phyloP scores from a whole-genome alignment of 2,888 invertebrate genomes.

The Apodemia zela region DNA sequence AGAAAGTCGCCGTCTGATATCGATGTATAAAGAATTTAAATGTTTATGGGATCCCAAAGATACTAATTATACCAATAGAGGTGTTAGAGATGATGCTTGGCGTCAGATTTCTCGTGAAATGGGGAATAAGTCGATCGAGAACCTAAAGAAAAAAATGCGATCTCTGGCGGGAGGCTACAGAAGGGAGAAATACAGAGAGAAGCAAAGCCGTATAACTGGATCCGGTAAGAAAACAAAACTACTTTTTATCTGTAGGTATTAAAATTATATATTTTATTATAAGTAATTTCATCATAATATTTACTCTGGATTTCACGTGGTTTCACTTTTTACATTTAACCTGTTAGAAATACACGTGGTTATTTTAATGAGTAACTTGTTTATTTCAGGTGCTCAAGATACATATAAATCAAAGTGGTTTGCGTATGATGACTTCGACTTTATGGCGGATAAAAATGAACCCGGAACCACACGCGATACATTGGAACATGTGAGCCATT shows the following conservation, averaged over 20 bases:
- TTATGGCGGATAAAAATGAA: conserved; percentile 36
- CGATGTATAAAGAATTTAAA: conserved; percentile 21
- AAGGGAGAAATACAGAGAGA: conserved; percentile 31
- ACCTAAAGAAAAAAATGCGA: conserved; percentile 35
- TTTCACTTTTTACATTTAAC: conserved; percentile 21
- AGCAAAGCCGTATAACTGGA: conserved; percentile 16
- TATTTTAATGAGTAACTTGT: conserved; percentile 20
- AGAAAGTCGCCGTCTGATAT: conserved; percentile 10
- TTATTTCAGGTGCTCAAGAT: conserved; percentile 29
- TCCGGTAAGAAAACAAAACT: conserved; percentile 21
- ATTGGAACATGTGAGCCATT: conserved; percentile 22
- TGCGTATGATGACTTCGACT: conserved; percentile 31
- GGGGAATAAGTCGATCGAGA: conserved; percentile 21
- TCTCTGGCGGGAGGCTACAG: conserved; percentile 35
- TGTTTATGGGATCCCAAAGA: conserved; percentile 38
- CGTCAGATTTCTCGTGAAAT: conserved; percentile 28
- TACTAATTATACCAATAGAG: conserved; percentile 34
- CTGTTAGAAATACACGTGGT: conserved; percentile 22
- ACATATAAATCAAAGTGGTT: conserved; percentile 27
- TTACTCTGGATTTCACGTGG: conserved; percentile 20
- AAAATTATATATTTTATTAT: no score
- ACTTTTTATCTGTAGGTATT: conserved; percentile 21
- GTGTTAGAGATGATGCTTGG: conserved; percentile 38
- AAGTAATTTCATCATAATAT: conserved; percentile 20
- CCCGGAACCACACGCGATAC: conserved; percentile 30